Evolutionary conservation across 2,888 invertebrate species (phyloP), one percentile per base, ranked within the genome.

Genomic region (Pachydiplax longipennis): DNA sequence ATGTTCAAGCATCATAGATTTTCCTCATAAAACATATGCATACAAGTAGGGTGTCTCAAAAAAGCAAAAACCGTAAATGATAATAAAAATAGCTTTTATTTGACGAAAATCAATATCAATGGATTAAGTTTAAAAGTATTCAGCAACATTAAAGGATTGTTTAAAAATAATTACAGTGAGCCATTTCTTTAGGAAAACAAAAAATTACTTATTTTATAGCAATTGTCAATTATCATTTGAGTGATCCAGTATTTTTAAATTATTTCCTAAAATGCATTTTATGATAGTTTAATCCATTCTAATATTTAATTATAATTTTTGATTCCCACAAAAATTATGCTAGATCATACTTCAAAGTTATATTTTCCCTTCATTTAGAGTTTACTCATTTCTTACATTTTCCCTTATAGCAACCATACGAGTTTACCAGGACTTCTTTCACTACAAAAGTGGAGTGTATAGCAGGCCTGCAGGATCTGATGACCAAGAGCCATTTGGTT

Each of bases 341-440:
- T 25, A 1, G n/a, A 65, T 8, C 65, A 25, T n/a, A n/a, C 65
- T 65, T n/a, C 61, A 15, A 22, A 73, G 0, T 25, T 25, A n/a
- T 15, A 53, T 18, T 53, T 18, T 53, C 2, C 18, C 44, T 10
- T 44, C 44, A 8, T 6, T 44, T 44, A 10, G 10, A 53, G 48
- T 15, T 53, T 53, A 48, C 0, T 53, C 6, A 18, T 53, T 53
- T 53, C 53, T 53, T 87, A 37, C 22, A 40, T 91, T 91, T 91
- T n/a, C 92, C 91, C 92, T 94, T 94, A 81, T 94, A 97, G 98
- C 99, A 0, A 97, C 98, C 22, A 97, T 99, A 96, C 96, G 96
- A 92, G 97, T 99, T 2, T 96, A 97, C 93, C 97, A 97, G 92
- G 99, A 99, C 94, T 98, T 99, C 95, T 99, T 98, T 95, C 95